Evolutionary conservation across 2,888 invertebrate species (phyloP), one percentile per base, ranked within the genome.

Genomic region (Xanthorhoe spadicearia): DNA sequence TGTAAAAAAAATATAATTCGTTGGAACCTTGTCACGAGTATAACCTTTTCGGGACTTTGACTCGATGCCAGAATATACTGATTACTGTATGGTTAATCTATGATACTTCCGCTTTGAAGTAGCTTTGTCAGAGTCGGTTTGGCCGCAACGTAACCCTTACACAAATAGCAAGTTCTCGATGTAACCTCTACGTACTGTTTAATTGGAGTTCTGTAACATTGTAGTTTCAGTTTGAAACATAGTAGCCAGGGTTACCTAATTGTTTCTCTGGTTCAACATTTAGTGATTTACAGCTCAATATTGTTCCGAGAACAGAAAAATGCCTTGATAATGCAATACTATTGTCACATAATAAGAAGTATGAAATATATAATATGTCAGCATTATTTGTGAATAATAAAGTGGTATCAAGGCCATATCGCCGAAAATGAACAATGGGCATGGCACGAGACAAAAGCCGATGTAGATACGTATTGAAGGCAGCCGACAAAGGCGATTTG

Each of bases 401-500:
- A 82, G 78, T 78, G 81, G 77, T 88, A 89, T 89, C 89, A 90
- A 91, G 91, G 92, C 82, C 88, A 75, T 70, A 73, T 74, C 76
- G 78, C 83, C 88, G 76, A 86, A 88, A 90, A 85, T 84, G 88
- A 92, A 93, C 92, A 92, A 93, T 93, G 89, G 87, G 72, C 78
- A 77, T 85, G 86, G 88, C 89, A 88, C 88, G 89, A 92, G 88
- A 92, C 92, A 92, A 92, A 90, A 90, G 89, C 80, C 82, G 76
- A 78, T 80, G 83, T 82, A 83, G 83, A 80, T 87, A 78, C 77
- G 77, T 80, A 91, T 88, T 88, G 89, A 90, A 87, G 88, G 80
- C 83, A 77, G 83, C 91, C 91, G 89, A 92, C 92, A 89, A 90
- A 90, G 69, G 92, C 90, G 85, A 88, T 89, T 92, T 91, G 90